Conservation (phyloP, 2,888 invertebrate genomes). For the Neelides folsomi region DNA sequence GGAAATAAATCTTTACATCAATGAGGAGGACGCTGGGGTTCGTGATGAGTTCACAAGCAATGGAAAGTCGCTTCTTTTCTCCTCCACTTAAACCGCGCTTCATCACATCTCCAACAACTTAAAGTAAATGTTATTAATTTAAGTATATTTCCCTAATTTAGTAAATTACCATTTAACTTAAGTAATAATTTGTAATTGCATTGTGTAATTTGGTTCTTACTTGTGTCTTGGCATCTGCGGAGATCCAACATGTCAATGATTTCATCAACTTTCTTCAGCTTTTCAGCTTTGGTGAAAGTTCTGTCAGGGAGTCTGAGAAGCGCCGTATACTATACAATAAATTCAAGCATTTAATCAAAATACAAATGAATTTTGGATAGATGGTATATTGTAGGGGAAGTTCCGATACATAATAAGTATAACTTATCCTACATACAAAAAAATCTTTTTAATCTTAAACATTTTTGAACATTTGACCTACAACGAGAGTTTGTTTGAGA, state of each 20-base stretch:
- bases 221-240: constrained; percentile 59
- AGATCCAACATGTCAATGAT: constrained; percentile 63
- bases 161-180: constrained; percentile 2
- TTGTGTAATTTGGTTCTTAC: constrained; percentile 39
- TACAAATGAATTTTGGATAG: no score
- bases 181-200: no score
- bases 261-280: constrained; percentile 62
- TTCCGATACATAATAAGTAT: no score
- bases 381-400: no score
- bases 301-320: constrained; percentile 55
- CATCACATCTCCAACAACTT: constrained; percentile 60
- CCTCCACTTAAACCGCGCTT: constrained; percentile 66
- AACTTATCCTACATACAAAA: no score
- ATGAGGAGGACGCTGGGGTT: constrained; percentile 65
- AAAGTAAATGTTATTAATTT: constrained; percentile 16
- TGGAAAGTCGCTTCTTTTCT: constrained; percentile 68
- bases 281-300: constrained; percentile 52
- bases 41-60: constrained; percentile 66
- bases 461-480: constrained; percentile 35
- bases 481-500: constrained; percentile 58
- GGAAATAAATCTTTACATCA: constrained; percentile 57
- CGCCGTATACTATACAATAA: constrained; percentile 45
- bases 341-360: not conserved
- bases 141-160: not conserved
- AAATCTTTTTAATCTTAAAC: no score